A percentile compares a stretch with the other conserved stretches of the same genome.
Conservation (phyloP, 2,888 invertebrate species). For the Caenorhabditis uteleia region DNA sequence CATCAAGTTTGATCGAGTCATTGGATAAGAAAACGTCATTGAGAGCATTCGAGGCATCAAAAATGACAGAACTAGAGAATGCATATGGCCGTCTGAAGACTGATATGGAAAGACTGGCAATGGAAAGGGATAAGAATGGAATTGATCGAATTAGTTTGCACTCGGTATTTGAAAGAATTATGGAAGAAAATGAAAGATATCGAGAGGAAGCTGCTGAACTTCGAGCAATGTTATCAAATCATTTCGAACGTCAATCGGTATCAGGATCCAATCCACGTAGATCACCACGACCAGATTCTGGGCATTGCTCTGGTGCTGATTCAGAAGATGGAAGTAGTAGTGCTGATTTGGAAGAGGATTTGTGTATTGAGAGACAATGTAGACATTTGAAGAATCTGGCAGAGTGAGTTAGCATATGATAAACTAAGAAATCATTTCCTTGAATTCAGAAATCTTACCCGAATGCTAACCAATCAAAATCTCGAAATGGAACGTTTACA, state of each 20-base stretch:
- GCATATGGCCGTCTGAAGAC: constrained; percentile 42
- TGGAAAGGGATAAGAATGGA: constrained; percentile 24
- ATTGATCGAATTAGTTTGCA: constrained; percentile 33
- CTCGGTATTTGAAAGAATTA: constrained; percentile 44
- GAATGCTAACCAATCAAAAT: constrained; percentile 42
- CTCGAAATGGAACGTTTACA: constrained; percentile 46
- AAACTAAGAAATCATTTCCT: neutral
- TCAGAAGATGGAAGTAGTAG: constrained; percentile 48
- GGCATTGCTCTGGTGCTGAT: constrained; percentile 51
- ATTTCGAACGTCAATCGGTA: constrained; percentile 52
- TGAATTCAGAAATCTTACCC: constrained; percentile 36
- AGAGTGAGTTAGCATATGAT: constrained; percentile 49
- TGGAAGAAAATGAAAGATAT: constrained; percentile 56
- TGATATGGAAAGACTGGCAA: constrained; percentile 43
- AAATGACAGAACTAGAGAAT: constrained; percentile 43
- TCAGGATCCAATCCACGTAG: constrained; percentile 32
- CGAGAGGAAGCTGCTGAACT: constrained; percentile 56
- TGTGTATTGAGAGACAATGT: constrained; percentile 53
- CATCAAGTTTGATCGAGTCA: constrained; percentile 47
- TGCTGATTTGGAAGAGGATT: constrained; percentile 50
- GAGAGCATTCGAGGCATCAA: constrained; percentile 41
- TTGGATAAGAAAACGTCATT: constrained; percentile 51
- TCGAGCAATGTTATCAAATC: constrained; percentile 52
- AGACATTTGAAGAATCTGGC: constrained; percentile 48
- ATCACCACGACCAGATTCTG: constrained; percentile 58